Conservation (phyloP, 2,888 invertebrate genomes). For the Dryobotodes eremita region DNA sequence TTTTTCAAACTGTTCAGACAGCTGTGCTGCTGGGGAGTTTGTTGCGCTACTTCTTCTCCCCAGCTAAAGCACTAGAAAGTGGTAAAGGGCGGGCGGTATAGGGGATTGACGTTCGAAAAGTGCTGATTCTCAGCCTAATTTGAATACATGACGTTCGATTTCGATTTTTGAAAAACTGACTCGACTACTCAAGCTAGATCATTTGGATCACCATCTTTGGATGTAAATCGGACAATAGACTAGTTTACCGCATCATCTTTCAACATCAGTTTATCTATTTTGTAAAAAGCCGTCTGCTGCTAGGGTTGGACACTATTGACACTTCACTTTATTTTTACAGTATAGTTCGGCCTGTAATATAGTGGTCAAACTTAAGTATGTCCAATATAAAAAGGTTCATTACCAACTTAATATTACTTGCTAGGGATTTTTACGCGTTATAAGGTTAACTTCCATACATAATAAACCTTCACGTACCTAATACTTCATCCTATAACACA, state of each 20-base stretch:
- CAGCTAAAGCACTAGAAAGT: too few species aligned
- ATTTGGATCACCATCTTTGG: not conserved
- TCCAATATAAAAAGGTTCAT: not conserved
- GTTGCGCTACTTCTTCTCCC: too few species aligned
- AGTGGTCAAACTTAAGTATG: not conserved
- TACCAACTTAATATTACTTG: not conserved
- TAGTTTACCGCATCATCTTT: not conserved
- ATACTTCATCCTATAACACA: conserved; percentile 11
- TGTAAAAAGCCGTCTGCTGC: too few species aligned
- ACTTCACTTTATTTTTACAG: not conserved
- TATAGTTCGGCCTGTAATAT: not conserved
- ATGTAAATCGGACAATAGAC: not conserved
- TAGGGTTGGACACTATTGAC: not conserved
- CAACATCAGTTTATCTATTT: not conserved
- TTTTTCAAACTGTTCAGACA: too few species aligned
- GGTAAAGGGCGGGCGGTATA: too few species aligned
- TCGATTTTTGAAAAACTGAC: not conserved
- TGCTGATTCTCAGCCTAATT: too few species aligned
- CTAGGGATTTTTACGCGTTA: not conserved
- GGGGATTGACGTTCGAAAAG: too few species aligned
- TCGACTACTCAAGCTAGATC: conserved; percentile 18
- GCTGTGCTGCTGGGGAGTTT: too few species aligned
- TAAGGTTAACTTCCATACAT: not conserved
- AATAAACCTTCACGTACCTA: not conserved
- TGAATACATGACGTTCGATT: too few species aligned